These are phyloP conservation scores for Sesamia inferens DNA, from an alignment of 2,888 invertebrate species.

Conservation along the genomic window DNA sequence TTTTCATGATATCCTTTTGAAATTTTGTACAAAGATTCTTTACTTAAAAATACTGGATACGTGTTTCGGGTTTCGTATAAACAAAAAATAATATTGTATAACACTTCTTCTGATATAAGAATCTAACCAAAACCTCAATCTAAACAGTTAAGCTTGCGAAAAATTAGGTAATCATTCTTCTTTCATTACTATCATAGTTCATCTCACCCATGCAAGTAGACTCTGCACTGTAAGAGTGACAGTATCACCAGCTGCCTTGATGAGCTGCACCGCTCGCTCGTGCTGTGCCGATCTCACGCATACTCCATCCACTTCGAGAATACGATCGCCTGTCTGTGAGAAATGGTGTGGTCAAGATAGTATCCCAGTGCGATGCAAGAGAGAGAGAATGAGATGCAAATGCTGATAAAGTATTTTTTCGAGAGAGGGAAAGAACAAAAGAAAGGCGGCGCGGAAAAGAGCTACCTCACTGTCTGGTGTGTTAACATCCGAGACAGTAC, in stretches of 20 bases:
- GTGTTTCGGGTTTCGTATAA: too few species aligned
- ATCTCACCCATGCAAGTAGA: conserved; percentile 92
- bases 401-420: not conserved
- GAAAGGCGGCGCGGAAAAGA: too few species aligned
- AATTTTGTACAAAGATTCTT: too few species aligned
- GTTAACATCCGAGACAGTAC: not conserved
- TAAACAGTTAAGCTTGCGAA: not conserved
- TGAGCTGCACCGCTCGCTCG: conserved; percentile 98
- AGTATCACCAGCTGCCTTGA: conserved; percentile 96
- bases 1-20: too few species aligned
- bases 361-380: too few species aligned
- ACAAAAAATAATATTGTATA: too few species aligned
- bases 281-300: conserved; percentile 97
- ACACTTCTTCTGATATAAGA: not conserved
- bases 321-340: conserved; percentile 95
- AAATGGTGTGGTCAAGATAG: not conserved
- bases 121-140: not conserved
- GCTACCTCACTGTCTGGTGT: not conserved
- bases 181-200: not conserved
- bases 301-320: conserved; percentile 97
- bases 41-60: too few species aligned
- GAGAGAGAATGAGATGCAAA: not conserved
- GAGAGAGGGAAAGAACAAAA: not conserved
- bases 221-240: conserved; percentile 97
- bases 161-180: not conserved